Percentiles rank a stretch among this genome's conserved stretches.
phyloP scores from a whole-genome alignment of 2,113 vertebrate species.

The Sterrhoptilus dennistouni region DNA sequence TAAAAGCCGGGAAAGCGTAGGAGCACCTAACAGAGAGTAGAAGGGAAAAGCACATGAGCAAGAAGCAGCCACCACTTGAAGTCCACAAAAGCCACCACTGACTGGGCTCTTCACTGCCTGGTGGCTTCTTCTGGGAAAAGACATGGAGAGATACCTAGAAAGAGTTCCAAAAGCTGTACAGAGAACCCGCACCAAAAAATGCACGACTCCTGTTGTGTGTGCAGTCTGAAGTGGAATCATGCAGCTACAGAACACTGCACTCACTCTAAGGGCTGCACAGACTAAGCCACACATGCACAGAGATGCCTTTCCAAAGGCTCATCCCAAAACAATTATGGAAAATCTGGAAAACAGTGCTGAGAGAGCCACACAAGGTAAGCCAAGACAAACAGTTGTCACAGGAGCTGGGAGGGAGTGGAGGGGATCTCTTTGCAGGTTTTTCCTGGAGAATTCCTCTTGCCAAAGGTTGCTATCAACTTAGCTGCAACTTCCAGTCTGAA shows the following conservation, averaged over 20 bases:
- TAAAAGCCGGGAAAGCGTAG: constrained; percentile 96
- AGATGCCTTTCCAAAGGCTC: constrained; percentile 6
- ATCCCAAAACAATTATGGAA: not conserved
- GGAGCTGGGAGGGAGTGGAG: not conserved
- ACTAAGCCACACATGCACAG: constrained; percentile 30
- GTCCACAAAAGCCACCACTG: constrained; percentile 51
- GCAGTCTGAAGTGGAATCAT: not conserved
- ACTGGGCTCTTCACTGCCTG: not conserved
- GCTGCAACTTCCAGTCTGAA: not conserved
- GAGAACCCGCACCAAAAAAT: not conserved
- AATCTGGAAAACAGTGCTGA: not conserved
- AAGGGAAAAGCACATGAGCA: constrained; percentile 73
- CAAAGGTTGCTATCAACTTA: not conserved
- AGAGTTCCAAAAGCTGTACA: not conserved
- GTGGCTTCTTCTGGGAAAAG: constrained; percentile 13
- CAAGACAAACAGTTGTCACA: constrained; percentile 4
- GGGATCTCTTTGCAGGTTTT: not conserved
- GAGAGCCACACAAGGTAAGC: not conserved
- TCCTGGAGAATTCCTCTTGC: not conserved
- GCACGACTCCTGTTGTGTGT: not conserved
- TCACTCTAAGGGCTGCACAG: not conserved
- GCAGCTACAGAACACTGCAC: not conserved
- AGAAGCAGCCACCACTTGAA: constrained; percentile 67
- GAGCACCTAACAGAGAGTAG: constrained; percentile 87
- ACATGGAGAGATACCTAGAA: not conserved